Base-by-base conservation (phyloP, 2,797 vertebrate genomes). In the Leucoraja ocellata region DNA sequence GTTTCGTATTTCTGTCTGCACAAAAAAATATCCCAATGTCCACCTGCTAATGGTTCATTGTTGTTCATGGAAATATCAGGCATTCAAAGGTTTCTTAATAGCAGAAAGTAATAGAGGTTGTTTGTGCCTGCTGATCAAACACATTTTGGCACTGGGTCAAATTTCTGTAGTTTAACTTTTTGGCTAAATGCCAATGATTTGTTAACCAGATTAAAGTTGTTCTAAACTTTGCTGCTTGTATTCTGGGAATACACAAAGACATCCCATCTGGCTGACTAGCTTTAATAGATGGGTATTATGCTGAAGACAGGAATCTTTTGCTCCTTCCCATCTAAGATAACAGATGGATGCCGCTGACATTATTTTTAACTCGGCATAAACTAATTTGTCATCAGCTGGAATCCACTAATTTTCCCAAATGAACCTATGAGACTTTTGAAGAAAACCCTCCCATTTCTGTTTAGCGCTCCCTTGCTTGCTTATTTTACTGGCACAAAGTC, bases 131-230 rank as follows among this genome's bases (percentile, higher is more conserved):
- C 10, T 92, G 63, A 71, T 92, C 68, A 14, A 14, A 39, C n/a
- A 58, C 54, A 71, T 46, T 25, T 76, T 92, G 90, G 18, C 90
- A 91, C 39, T 54, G 90, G 36, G 39, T 76, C 90, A 92, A 91
- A 9, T 91, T 74, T 46, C 23, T 39, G 39, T 91, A 14, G 65
- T 74, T 21, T 54, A 25, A 54, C 13, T 23, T 25, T 36, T 14
- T 71, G 36, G 68, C 90, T 71, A 5, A 25, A 9, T 91, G 21
- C 65, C 68, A 46, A 74, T 23, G 39, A 91, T 28, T 91, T 91
- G 39, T 74, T 88, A 65, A 74, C 18, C 36, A 74, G 21, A 74
- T 39, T 88, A 76, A 92, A 76, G 68, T 74, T 92, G 39, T 92
- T 88, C 14, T 88, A 68, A 76, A 92, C 90, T 92, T 92, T 92